Conservation (phyloP, 2,113 vertebrate genomes). For the Marmota flaviventris region DNA sequence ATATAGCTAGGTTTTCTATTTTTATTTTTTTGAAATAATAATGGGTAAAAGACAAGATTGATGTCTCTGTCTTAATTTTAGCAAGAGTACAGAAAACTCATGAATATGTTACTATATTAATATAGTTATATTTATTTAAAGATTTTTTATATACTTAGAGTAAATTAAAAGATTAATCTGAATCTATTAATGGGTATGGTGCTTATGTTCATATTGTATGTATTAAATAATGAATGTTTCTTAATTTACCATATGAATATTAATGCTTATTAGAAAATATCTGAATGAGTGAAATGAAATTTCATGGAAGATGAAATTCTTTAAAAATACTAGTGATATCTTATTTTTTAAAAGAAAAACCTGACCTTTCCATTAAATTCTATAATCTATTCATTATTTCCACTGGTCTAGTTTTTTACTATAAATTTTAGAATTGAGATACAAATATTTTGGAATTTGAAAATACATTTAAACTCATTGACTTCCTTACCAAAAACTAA, state of each 20-base stretch:
- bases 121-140: constrained; percentile 18
- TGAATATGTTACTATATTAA: neutral
- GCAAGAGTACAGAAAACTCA: constrained; percentile 34
- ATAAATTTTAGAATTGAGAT: constrained; percentile 48
- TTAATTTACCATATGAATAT: constrained; percentile 14
- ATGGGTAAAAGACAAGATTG: constrained; percentile 32
- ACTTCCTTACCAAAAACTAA: constrained; percentile 14
- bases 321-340: neutral
- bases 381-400: constrained; percentile 35
- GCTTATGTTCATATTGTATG: constrained; percentile 11
- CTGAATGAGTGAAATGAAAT: constrained; percentile 33
- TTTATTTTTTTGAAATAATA: constrained; percentile 44
- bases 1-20: neutral
- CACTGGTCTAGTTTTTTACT: constrained; percentile 6
- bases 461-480: constrained; percentile 13
- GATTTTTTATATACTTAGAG: constrained; percentile 43
- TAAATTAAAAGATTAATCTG: constrained; percentile 43
- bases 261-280: constrained; percentile 48
- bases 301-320: constrained; percentile 45
- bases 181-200: constrained; percentile 5
- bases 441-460: constrained; percentile 8
- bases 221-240: constrained; percentile 38
- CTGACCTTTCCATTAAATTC: constrained; percentile 28
- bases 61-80: constrained; percentile 56
- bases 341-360: constrained; percentile 3